Evolutionary conservation across 2,888 invertebrate species (phyloP).

Genomic region (Meghimatium bilineatum): DNA sequence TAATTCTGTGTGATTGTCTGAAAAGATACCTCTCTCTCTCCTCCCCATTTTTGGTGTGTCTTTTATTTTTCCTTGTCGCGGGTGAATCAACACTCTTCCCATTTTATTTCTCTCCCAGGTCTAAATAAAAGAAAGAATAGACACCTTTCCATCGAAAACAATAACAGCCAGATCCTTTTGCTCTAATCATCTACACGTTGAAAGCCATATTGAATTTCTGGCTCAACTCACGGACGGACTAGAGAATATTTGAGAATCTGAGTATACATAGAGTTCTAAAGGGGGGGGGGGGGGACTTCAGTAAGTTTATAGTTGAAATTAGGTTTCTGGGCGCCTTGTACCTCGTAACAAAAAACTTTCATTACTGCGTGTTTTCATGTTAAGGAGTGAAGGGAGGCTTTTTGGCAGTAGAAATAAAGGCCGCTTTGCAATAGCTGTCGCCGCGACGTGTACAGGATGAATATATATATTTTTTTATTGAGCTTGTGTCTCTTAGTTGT

Average conservation of each 20-base stretch:
- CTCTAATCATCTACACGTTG: neutral
- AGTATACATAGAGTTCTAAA: neutral
- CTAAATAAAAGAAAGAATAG: neutral
- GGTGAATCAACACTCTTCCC: neutral
- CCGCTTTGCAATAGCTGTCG: no score
- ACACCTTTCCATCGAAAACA: neutral
- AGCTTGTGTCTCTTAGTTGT: no score
- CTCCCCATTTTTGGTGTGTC: neutral
- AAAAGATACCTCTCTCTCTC: conserved; percentile 4
- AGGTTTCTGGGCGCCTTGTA: no score
- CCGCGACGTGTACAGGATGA: no score
- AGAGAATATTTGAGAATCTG: neutral
- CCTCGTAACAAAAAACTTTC: no score
- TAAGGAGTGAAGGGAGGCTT: no score
- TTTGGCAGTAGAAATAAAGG: no score
- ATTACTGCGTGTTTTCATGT: no score
- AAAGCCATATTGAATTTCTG: conserved; percentile 1
- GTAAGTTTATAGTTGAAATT: no score
- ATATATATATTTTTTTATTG: no score
- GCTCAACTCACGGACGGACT: neutral
- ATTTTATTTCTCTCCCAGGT: neutral
- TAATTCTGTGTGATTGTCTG: neutral
- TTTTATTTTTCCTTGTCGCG: neutral
- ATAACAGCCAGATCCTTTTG: neutral
- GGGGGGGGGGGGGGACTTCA: no score